Conservation (phyloP, 2,797 vertebrate genomes). For the Muraenolepis orangiensis region DNA sequence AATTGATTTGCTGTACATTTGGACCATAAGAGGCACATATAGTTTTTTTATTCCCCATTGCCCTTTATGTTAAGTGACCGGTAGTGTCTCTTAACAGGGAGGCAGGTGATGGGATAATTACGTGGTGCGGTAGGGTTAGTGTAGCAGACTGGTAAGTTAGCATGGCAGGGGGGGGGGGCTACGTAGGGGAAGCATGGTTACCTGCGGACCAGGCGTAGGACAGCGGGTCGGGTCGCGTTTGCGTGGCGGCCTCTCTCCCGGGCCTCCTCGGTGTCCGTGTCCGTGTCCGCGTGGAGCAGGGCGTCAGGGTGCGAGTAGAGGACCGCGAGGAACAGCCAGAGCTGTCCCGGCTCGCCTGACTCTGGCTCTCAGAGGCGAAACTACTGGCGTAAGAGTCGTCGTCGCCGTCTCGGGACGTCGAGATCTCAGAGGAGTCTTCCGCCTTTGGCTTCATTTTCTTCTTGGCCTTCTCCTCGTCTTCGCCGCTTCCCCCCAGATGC, state of each 20-base stretch:
- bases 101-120: neutral
- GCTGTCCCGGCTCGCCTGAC: neutral
- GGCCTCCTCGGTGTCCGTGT: neutral
- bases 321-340: neutral
- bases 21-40: neutral
- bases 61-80: neutral
- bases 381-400: constrained; percentile 20
- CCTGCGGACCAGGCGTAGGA: constrained; percentile 60
- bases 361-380: neutral
- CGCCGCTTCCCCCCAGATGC: constrained; percentile 40
- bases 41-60: neutral
- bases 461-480: neutral
- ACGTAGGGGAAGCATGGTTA: constrained; percentile 39
- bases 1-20: neutral
- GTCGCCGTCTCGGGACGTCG: neutral
- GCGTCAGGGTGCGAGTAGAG: neutral
- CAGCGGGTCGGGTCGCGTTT: constrained; percentile 68
- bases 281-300: constrained; percentile 6
- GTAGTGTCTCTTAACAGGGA: neutral
- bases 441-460: neutral
- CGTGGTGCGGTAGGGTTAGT: neutral
- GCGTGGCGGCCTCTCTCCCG: constrained; percentile 72
- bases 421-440: constrained; percentile 15
- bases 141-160: neutral
- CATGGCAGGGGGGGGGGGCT: too few relatives aligned